Evolutionary conservation across 2,797 vertebrate genomes (phyloP).

Genomic region (Myiothlypis coronata): DNA sequence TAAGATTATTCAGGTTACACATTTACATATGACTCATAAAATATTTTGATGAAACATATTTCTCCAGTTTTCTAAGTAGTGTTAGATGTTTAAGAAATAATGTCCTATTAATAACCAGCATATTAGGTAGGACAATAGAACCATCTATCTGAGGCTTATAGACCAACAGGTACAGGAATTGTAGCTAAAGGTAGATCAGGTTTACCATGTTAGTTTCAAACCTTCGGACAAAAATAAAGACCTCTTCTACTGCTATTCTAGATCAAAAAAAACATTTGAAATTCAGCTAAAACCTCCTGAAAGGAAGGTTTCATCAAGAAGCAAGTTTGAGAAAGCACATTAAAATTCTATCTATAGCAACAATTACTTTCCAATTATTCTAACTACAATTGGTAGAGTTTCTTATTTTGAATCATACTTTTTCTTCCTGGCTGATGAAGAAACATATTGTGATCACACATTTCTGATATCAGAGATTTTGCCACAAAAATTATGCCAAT

Average conservation of each 20-base stretch:
- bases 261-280: not conserved
- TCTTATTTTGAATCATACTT: not conserved
- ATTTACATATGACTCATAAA: not conserved
- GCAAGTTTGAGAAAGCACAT: not conserved
- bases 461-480: not conserved
- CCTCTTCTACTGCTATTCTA: not conserved
- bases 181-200: not conserved
- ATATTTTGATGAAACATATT: not conserved
- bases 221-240: not conserved
- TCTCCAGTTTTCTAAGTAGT: not conserved
- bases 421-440: not conserved
- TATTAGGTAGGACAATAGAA: not conserved
- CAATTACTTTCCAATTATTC: not conserved
- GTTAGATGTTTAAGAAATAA: not conserved
- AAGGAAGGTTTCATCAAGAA: not conserved
- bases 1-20: not conserved
- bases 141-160: not conserved
- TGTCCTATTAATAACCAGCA: not conserved
- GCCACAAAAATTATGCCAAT: not conserved
- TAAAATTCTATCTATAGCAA: not conserved
- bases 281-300: not conserved
- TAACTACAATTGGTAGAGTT: not conserved
- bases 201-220: not conserved
- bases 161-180: not conserved
- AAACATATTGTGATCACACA: not conserved